Base-by-base conservation (phyloP, 2,113 vertebrate species). In the Bubo scandiacus region DNA sequence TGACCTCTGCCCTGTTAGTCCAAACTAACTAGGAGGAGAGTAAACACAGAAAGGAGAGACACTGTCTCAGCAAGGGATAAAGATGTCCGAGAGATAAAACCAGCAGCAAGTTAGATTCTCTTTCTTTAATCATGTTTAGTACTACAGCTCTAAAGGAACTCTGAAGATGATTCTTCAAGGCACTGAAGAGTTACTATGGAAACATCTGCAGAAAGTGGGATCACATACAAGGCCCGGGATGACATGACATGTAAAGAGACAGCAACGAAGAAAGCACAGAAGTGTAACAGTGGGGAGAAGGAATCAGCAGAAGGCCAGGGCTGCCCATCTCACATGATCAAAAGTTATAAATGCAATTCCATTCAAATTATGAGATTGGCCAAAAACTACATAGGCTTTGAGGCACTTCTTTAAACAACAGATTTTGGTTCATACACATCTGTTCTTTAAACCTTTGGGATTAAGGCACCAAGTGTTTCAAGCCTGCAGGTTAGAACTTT, bases 111-210 rank as follows among this genome's bases (percentile, higher is more conserved):
- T 61, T 82, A 65, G 21, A 12, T 68, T 81, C 25, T 66, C 36
- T 57, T 92, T 89, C 42, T 68, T 90, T 72, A 94, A 94, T 70
- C 45, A 32, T 42, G 15, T 62, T 80, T 66, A 92, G 6, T 55
- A 58, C 29, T 61, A 74, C 8, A 74, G 51, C 7, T 86, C 42
- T 63, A 86, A 66, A 82, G 26, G 12, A 92, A 66, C 29, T 42
- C 82, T 62, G 36, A 93, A 57, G 30, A 80, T 58, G 58, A 73
- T 72, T 67, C 58, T 77, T 81, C n/a, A 77, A 58, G 59, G 55
- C n/a, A 67, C 1, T 74, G 65, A 57, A 93, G 29, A 65, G 21
- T 12, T 58, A n/a, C 79, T 83, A 38, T 6, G 34, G 85, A 95
- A 92, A 87, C 43, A 78, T 27, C 12, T 67, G 12, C 34, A 85